Evolutionary conservation across 2,888 invertebrate genomes (phyloP).

Genomic region (Salpingus planirostris): DNA sequence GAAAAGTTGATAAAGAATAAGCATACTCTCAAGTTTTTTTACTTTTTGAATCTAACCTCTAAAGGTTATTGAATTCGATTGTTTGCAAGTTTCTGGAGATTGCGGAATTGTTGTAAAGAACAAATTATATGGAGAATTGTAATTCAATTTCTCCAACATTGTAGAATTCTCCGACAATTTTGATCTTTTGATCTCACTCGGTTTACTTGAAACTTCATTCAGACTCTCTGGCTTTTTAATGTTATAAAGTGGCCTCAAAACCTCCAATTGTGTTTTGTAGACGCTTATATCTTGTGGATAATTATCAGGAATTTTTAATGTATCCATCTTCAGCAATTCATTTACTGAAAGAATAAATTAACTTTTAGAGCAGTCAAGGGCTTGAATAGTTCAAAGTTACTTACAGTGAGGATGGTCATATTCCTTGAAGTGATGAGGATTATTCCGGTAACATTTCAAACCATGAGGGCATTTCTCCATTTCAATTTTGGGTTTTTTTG

Average conservation of each 20-base stretch:
- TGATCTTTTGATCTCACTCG: too few species aligned
- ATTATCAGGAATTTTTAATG: constrained; percentile 47
- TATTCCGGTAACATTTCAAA: constrained; percentile 70
- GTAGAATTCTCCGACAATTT: too few species aligned
- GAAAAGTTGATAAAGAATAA: too few species aligned
- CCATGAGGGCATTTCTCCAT: constrained; percentile 71
- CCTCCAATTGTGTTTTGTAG: constrained; percentile 54
- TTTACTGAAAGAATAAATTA: too few species aligned
- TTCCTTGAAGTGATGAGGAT: constrained; percentile 76
- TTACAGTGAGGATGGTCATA: constrained; percentile 68
- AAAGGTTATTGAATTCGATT: constrained; percentile 45
- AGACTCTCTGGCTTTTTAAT: constrained; percentile 2
- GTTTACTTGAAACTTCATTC: constrained; percentile 1
- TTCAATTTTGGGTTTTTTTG: constrained; percentile 38
- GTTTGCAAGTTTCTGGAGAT: constrained; percentile 52
- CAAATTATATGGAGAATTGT: constrained; percentile 61
- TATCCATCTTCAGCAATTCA: constrained; percentile 47
- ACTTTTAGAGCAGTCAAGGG: neutral
- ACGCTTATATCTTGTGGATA: constrained; percentile 45
- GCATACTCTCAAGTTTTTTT: too few species aligned
- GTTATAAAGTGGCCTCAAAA: constrained; percentile 34
- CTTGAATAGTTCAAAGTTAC: too few species aligned
- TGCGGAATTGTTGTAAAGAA: constrained; percentile 67
- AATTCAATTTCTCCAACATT: constrained; percentile 43
- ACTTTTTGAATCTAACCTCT: too few species aligned